Evolutionary conservation across 2,797 vertebrate genomes (phyloP).

Genomic region (Dicrostonyx torquatus): DNA sequence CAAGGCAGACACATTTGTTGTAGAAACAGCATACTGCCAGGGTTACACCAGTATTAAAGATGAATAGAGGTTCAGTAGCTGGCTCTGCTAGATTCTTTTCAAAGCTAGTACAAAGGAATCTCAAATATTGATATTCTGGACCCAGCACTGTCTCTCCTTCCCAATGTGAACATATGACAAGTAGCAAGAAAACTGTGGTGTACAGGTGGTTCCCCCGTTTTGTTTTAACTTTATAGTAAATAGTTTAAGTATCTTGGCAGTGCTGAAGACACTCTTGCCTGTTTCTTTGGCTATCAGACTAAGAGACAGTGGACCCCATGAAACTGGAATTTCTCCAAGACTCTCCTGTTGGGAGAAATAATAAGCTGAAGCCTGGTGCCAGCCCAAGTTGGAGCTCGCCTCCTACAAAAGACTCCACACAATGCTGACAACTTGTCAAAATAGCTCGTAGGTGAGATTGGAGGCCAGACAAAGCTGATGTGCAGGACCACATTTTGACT

Average conservation of each 20-base stretch:
- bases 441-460: background rate
- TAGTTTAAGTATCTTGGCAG: background rate
- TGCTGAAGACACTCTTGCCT: background rate
- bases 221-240: background rate
- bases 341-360: background rate
- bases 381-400: background rate
- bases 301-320: background rate
- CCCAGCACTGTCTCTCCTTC: background rate
- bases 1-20: background rate
- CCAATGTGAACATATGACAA: background rate
- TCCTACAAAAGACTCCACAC: background rate
- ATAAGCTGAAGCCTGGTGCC: background rate
- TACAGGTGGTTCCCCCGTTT: background rate
- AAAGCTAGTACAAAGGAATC: background rate
- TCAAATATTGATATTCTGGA: background rate
- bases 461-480: background rate
- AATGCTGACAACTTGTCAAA: background rate
- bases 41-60: background rate
- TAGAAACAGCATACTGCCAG: background rate
- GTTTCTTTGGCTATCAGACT: too few species aligned
- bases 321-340: background rate
- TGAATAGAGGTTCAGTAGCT: background rate
- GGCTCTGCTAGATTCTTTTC: background rate
- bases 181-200: background rate
- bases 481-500: background rate